These are phyloP conservation scores for Amia ocellicauda DNA, from an alignment of 2,113 vertebrate species.

Conservation along the genomic window DNA sequence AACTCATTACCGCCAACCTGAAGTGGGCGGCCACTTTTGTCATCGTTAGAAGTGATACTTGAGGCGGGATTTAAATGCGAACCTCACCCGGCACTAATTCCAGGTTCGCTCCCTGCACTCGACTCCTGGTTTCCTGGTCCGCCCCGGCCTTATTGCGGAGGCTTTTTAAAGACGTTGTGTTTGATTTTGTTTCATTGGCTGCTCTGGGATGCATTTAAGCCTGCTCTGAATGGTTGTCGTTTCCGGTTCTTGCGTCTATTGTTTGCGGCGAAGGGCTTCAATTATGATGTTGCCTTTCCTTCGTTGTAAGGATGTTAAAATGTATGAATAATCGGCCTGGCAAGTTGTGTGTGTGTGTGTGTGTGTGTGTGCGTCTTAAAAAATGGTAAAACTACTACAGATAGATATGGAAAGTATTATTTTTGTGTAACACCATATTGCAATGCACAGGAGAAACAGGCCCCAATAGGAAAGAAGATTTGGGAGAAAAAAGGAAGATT, in stretches of 20 bases:
- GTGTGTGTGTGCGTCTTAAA: no score
- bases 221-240: neutral
- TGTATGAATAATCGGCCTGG: no score
- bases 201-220: conserved; percentile 8
- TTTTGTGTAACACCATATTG: no score
- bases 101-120: conserved; percentile 30
- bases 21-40: conserved; percentile 26
- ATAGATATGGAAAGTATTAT: no score
- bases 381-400: no score
- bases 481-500: no score
- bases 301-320: no score
- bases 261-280: neutral
- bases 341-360: no score
- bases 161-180: no score
- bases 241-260: neutral
- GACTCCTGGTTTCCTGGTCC: conserved; percentile 11
- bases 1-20: conserved; percentile 23
- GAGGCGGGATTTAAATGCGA: conserved; percentile 30
- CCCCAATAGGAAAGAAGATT: no score
- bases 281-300: neutral
- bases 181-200: conserved; percentile 30
- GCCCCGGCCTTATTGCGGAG: no score
- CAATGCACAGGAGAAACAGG: no score
- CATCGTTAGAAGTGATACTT: conserved; percentile 20
- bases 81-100: conserved; percentile 36